A percentile compares a stretch with the other conserved stretches of the same genome.
Conservation (phyloP, 2,888 invertebrate genomes). For the Conistra vaccinii region DNA sequence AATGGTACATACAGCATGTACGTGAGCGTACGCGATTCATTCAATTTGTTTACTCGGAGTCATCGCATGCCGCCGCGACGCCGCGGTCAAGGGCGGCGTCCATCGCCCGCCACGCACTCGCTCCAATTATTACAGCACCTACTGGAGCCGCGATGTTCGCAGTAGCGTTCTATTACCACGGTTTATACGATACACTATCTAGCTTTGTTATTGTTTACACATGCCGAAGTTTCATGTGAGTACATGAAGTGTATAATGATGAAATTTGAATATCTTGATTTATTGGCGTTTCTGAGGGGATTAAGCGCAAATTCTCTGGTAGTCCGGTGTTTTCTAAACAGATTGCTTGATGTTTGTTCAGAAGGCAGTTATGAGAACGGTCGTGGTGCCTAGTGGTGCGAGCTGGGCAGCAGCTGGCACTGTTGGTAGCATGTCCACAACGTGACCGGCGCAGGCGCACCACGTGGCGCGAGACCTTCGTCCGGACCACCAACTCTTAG, state of each 20-base stretch:
- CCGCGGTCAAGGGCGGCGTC: conserved; percentile 86
- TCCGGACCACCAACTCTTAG: conserved; percentile 83
- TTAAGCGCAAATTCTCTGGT: conserved; percentile 22
- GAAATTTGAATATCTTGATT: conserved; percentile 55
- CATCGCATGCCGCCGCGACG: conserved; percentile 80
- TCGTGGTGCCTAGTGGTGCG: neutral
- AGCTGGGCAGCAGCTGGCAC: conserved; percentile 1
- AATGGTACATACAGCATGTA: conserved; percentile 84
- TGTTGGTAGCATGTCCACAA: conserved; percentile 7
- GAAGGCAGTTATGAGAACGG: neutral
- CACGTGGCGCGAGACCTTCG: conserved; percentile 86
- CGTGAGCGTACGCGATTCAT: conserved; percentile 88
- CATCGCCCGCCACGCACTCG: conserved; percentile 81
- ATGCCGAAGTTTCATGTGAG: conserved; percentile 70
- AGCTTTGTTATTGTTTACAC: conserved; percentile 74
- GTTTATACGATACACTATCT: conserved; percentile 52
- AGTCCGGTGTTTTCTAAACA: conserved; percentile 3
- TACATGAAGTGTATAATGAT: conserved; percentile 43
- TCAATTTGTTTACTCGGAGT: conserved; percentile 88
- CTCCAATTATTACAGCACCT: conserved; percentile 68
- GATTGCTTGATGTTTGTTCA: neutral
- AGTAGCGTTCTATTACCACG: conserved; percentile 48
- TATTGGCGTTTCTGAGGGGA: conserved; percentile 29
- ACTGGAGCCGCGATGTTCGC: conserved; percentile 71
- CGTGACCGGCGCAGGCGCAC: conserved; percentile 65